A percentile compares a stretch with the other conserved stretches of the same genome.
Conservation (phyloP, 2,888 invertebrate species). For the Venusia cambrica region DNA sequence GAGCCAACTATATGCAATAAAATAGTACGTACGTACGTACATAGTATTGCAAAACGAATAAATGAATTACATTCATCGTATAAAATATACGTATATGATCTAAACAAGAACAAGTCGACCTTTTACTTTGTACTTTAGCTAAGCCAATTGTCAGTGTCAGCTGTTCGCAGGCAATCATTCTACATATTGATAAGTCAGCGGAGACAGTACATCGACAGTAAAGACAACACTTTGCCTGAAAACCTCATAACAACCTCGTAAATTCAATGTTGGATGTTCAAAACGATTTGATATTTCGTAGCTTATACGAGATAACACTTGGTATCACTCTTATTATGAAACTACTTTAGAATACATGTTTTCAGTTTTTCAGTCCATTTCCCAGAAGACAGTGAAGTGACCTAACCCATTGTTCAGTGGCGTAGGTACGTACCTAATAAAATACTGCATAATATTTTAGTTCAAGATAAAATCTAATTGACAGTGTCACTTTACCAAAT, state of each 20-base stretch:
- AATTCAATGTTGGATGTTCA: no score
- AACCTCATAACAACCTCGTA: no score
- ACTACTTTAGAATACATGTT: slow-evolving; percentile 7
- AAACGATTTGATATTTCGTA: no score
- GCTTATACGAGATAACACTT: background rate
- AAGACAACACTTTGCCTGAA: no score
- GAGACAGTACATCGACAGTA: slow-evolving; percentile 6
- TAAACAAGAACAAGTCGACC: slow-evolving; percentile 13
- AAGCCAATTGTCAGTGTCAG: slow-evolving; percentile 24
- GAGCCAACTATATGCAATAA: no score
- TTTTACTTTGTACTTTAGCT: slow-evolving; percentile 29
- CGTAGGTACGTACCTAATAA: no score
- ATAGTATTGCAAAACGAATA: slow-evolving; percentile 29
- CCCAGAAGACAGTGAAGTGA: no score
- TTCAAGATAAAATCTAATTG: no score
- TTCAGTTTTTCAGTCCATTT: slow-evolving; percentile 13
- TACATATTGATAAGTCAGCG: slow-evolving; percentile 7
- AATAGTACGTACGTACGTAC: no score
- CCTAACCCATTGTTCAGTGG: no score
- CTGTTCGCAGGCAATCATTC: slow-evolving; percentile 15
- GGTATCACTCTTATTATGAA: slow-evolving; percentile 3
- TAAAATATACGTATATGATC: slow-evolving; percentile 29
- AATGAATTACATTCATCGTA: slow-evolving; percentile 31
- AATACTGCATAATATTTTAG: no score
- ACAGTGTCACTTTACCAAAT: no score